Conservation (phyloP, 2,113 vertebrate genomes). For the Notarius quadriscutis region DNA sequence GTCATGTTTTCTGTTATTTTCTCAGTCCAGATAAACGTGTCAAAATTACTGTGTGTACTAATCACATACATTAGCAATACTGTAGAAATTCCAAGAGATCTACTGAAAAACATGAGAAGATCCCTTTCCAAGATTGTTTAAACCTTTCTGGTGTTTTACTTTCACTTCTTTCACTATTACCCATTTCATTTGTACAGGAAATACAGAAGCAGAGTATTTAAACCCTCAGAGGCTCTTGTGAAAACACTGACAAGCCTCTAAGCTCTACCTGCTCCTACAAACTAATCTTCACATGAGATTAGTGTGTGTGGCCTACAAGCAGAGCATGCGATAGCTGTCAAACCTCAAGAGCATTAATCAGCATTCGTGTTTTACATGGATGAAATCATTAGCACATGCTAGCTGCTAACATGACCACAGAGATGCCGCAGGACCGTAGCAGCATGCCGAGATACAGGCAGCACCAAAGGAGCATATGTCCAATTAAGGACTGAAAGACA, state of each 20-base stretch:
- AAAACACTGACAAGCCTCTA: slow-evolving; percentile 42
- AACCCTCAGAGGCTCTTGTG: not conserved
- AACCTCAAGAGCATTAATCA: not conserved
- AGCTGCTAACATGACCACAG: slow-evolving; percentile 29
- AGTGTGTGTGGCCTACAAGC: not conserved
- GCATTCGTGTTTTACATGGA: slow-evolving; percentile 4
- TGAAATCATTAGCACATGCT: slow-evolving; percentile 20
- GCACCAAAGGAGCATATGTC: slow-evolving; percentile 76
- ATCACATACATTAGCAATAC: not conserved
- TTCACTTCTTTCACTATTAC: not conserved
- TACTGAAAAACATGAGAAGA: not conserved
- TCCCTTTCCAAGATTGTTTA: not conserved
- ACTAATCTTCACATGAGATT: slow-evolving; percentile 15
- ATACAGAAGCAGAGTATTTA: not conserved
- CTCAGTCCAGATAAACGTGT: not conserved
- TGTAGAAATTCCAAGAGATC: too few relatives aligned
- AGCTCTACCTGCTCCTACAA: slow-evolving; percentile 38
- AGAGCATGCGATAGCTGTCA: not conserved
- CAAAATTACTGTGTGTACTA: not conserved
- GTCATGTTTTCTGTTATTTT: not conserved
- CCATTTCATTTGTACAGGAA: not conserved
- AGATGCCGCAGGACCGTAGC: not conserved
- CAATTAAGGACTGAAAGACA: slow-evolving; percentile 78
- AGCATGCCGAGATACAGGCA: slow-evolving; percentile 53
- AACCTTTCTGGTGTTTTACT: not conserved